A percentile compares a stretch with the other conserved stretches of the same genome.
phyloP scores from a whole-genome alignment of 2,113 vertebrate genomes.

The Chaetops frenatus region DNA sequence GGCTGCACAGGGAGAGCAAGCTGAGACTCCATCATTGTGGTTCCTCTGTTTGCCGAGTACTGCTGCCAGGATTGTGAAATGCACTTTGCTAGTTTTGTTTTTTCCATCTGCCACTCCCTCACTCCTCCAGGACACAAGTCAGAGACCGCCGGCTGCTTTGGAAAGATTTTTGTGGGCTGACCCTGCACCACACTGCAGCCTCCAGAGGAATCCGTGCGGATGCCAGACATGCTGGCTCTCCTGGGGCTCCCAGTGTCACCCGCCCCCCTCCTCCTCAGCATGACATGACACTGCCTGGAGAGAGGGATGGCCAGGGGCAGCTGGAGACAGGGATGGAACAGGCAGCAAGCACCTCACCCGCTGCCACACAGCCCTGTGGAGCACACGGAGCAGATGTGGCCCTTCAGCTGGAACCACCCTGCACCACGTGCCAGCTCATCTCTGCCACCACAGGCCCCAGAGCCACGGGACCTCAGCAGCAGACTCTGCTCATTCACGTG shows the following conservation, averaged over 20 bases:
- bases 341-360: neutral
- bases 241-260: neutral
- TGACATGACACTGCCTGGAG: neutral
- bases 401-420: neutral
- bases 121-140: neutral
- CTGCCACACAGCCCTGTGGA: accelerated
- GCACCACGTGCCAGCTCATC: neutral
- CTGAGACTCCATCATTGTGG: neutral
- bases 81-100: neutral
- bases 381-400: neutral
- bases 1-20: neutral
- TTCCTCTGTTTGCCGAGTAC: neutral
- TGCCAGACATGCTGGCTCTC: neutral
- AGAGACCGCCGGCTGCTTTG: neutral
- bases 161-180: neutral
- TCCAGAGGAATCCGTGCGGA: accelerated
- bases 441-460: neutral
- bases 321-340: neutral
- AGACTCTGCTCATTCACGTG: accelerated
- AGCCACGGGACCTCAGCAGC: neutral
- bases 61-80: conserved; percentile 14
- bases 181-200: neutral
- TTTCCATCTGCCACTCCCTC: neutral
- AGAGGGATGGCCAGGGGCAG: neutral
- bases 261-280: neutral